Percentiles rank a stretch among this genome's conserved stretches.
These are phyloP conservation scores for Diadema setosum DNA, from an alignment of 35 echinoderm and acorn worm species.

Conservation along the genomic window DNA sequence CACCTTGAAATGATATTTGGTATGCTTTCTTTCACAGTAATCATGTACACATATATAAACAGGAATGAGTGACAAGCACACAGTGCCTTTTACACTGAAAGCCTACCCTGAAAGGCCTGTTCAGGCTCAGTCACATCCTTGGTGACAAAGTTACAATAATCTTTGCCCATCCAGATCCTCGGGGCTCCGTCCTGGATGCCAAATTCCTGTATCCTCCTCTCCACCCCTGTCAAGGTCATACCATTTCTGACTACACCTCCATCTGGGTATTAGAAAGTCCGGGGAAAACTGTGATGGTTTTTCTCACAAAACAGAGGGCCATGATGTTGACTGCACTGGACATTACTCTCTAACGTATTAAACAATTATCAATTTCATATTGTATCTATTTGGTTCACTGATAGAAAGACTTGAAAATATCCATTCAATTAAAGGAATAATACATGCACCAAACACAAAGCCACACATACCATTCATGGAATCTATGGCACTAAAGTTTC, in stretches of 20 bases:
- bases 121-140: constrained; percentile 72
- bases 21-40: too few species aligned
- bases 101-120: constrained; percentile 79
- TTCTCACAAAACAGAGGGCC: not conserved
- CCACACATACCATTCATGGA: too few species aligned
- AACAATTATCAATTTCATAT: too few species aligned
- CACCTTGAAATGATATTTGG: too few species aligned
- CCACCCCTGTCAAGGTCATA: constrained; percentile 52
- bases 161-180: constrained; percentile 86
- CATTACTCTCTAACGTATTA: too few species aligned
- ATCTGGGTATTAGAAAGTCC: not conserved
- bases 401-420: too few species aligned
- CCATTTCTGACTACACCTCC: not conserved
- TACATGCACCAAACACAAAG: too few species aligned
- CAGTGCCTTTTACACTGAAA: not conserved
- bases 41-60: too few species aligned
- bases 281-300: not conserved
- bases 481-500: too few species aligned
- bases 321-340: not conserved
- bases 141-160: constrained; percentile 91
- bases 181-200: constrained; percentile 57
- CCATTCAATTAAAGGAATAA: too few species aligned
- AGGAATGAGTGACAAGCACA: not conserved
- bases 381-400: too few species aligned
- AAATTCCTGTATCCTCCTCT: constrained; percentile 38